Evolutionary conservation across 2,888 invertebrate genomes (phyloP).

Genomic region (Amphipoea lucens): DNA sequence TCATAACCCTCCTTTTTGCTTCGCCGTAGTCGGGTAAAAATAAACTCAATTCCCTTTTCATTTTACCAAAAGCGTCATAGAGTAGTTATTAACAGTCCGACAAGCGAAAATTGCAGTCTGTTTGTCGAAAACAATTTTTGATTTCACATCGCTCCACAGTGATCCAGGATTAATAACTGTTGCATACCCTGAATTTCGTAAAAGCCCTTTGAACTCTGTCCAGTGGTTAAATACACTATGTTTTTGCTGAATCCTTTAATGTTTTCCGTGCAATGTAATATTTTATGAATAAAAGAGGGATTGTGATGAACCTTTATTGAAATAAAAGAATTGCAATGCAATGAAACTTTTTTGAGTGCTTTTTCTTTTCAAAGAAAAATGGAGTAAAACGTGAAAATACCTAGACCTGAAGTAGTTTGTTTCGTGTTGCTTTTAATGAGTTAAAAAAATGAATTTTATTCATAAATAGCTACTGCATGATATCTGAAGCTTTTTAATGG

Average conservation of each 20-base stretch:
- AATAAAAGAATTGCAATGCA: constrained; percentile 42
- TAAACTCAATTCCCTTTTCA: not conserved
- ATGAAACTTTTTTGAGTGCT: constrained; percentile 21
- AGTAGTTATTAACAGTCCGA: constrained; percentile 20
- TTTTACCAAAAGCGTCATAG: constrained; percentile 11
- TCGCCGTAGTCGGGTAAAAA: not conserved
- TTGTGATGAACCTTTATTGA: constrained; percentile 44
- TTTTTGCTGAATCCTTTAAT: constrained; percentile 45
- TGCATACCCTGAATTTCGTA: constrained; percentile 40
- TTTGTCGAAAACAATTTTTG: constrained; percentile 52
- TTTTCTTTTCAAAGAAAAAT: constrained; percentile 25
- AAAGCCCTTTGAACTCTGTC: constrained; percentile 53
- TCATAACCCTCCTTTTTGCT: no score
- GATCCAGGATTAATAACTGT: constrained; percentile 55
- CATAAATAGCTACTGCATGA: no score
- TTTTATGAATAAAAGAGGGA: constrained; percentile 49
- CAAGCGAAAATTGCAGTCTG: constrained; percentile 26
- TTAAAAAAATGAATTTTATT: not conserved
- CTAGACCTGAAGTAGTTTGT: not conserved
- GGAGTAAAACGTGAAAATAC: constrained; percentile 4
- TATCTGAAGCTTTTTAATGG: not conserved
- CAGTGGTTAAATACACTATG: constrained; percentile 48
- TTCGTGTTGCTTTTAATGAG: constrained; percentile 4
- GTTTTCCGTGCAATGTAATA: constrained; percentile 54
- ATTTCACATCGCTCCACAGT: constrained; percentile 42